Base-by-base conservation (phyloP, 2,888 invertebrate genomes). In the Epistrophe grossulariae region DNA sequence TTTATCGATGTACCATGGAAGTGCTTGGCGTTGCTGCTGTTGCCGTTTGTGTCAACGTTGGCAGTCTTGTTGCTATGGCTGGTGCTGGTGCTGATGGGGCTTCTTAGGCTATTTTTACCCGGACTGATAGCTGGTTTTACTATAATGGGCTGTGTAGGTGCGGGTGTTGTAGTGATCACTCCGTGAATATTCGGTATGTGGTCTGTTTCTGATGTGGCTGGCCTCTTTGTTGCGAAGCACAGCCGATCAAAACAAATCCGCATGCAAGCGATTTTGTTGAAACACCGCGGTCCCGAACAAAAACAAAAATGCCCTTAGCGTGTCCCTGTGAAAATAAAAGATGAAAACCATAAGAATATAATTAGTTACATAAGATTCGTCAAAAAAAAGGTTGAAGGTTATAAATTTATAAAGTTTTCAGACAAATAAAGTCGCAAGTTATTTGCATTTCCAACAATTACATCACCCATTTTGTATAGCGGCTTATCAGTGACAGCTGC, bases 241-340 rank as follows among this genome's bases (percentile, higher is more conserved):
- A 96, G 94, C 94, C 95, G 95, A 94, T 97, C 97, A 94, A 97
- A 97, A 94, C 97, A 97, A 95, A 97, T 96, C 95, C 97, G 97
- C 97, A 97, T 97, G 95, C 95, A 96, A 95, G 95, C 95, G 95
- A 94, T 93, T 94, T 92, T 92, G 91, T 88, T 89, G 89, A 87
- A 88, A 88, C 89, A 90, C 91, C 89, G 90, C 90, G 89, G 72
- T 78, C 90, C 90, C 89, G 89, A 90, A 89, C 88, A 90, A 90
- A 91, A 90, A 55, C 89, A 89, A 88, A 89, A 38, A 81, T 77
- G 77, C 59, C 74, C 81, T 88, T 89, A 84, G 88, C 78, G 77
- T 88, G 78, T 90, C 92, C 92, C 92, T 93, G 89, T 66, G 8
- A 60, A 66, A 88, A 55, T 83, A 35, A 74, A 28, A 55, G 52